Percentiles rank a stretch among this genome's conserved stretches.
Evolutionary conservation across 2,113 vertebrate genomes (phyloP).

Genomic region (Papio anubis): DNA sequence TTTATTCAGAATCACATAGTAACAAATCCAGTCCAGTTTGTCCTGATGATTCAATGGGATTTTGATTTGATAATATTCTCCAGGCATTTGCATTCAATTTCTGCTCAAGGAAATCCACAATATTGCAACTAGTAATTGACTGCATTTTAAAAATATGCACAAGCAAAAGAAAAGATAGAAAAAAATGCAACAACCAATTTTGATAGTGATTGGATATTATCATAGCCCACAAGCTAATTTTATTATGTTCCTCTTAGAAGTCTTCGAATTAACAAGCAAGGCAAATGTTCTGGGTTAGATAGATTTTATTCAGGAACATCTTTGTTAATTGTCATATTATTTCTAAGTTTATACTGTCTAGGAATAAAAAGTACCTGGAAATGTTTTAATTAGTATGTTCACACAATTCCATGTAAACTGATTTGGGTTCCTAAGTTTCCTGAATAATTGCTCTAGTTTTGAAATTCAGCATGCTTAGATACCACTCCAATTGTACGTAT

Average conservation of each 20-base stretch:
- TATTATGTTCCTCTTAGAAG: neutral
- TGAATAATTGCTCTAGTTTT: neutral
- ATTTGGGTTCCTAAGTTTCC: neutral
- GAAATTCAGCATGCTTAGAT: neutral
- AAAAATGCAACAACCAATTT: neutral
- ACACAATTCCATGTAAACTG: neutral
- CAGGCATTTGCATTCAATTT: neutral
- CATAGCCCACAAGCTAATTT: neutral
- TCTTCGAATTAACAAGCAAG: conserved; percentile 42
- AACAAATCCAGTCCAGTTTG: neutral
- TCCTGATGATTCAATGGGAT: neutral
- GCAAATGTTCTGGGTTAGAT: neutral
- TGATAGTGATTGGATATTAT: neutral
- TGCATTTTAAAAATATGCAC: neutral
- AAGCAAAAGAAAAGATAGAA: neutral
- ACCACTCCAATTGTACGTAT: neutral
- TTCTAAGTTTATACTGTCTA: neutral
- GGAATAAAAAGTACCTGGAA: neutral
- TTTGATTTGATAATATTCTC: neutral
- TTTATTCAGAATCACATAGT: neutral
- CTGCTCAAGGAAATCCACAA: neutral
- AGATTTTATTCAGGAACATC: neutral
- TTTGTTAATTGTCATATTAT: neutral
- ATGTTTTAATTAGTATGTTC: neutral
- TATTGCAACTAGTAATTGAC: neutral